These are phyloP conservation scores for Chelon labrosus DNA, from an alignment of 2,797 vertebrate species.

Conservation along the genomic window DNA sequence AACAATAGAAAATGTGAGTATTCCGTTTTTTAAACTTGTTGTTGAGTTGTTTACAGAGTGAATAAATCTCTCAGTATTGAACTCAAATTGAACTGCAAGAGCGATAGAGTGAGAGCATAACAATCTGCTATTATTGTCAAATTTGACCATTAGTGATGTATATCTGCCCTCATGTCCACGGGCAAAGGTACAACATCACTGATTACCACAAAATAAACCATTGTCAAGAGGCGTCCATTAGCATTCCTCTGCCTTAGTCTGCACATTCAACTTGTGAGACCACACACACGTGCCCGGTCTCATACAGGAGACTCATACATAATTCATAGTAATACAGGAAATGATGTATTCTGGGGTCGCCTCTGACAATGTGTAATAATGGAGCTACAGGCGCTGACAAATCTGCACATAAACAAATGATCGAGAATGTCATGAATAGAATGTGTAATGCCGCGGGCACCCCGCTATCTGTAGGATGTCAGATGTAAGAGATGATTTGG, in stretches of 20 bases:
- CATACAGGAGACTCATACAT: conserved; percentile 52
- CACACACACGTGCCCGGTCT: conserved; percentile 26
- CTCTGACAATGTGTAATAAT: conserved; percentile 59
- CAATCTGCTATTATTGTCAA: conserved; percentile 29
- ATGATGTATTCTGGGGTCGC: conserved; percentile 55
- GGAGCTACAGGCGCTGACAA: conserved; percentile 54
- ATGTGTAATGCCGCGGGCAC: conserved; percentile 31
- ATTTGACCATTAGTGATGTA: conserved; percentile 2
- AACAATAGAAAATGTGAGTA: background rate
- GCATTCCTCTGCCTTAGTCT: conserved; percentile 35
- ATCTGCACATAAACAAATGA: conserved; percentile 69
- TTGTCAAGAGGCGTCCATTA: conserved; percentile 34
- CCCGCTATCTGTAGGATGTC: conserved; percentile 43
- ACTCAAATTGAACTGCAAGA: background rate
- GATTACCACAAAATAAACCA: conserved; percentile 45
- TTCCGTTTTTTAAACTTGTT: background rate
- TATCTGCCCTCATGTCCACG: conserved; percentile 23
- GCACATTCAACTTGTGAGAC: conserved; percentile 22
- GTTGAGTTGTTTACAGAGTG: background rate
- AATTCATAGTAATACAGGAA: conserved; percentile 63
- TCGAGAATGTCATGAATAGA: conserved; percentile 51
- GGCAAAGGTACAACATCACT: conserved; percentile 28
- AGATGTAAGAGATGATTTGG: conserved; percentile 57
- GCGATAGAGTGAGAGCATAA: background rate
- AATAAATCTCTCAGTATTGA: conserved; percentile 13